phyloP scores from a whole-genome alignment of 1,140 invertebrate species.

The Micrasema minimum region DNA sequence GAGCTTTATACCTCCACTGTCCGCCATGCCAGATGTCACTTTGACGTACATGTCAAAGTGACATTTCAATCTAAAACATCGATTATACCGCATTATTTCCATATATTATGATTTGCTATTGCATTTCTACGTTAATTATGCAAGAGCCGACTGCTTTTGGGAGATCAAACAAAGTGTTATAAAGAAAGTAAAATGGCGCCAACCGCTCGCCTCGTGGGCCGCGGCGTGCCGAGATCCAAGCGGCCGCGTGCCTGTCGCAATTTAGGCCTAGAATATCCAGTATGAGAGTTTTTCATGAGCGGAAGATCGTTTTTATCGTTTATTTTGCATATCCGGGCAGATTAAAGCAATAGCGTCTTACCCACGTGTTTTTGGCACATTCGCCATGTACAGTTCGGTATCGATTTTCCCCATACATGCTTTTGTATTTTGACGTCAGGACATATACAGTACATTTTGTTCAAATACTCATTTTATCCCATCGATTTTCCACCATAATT shows the following conservation, averaged over 20 bases:
- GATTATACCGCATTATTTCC: neutral
- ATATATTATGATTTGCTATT: neutral
- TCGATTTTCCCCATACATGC: constrained; percentile 40
- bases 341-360: neutral
- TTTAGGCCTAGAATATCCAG: constrained; percentile 11
- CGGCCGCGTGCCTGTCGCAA: constrained; percentile 36
- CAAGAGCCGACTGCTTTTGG: constrained; percentile 54
- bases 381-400: constrained; percentile 22
- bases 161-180: constrained; percentile 8
- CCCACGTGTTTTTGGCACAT: constrained; percentile 37
- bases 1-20: constrained; percentile 25
- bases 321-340: neutral
- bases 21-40: constrained; percentile 52
- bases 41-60: constrained; percentile 54
- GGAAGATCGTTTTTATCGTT: constrained; percentile 13
- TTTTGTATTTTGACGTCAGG: neutral
- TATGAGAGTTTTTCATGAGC: too few species aligned
- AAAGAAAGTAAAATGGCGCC: constrained; percentile 67
- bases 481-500: neutral
- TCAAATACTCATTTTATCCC: neutral
- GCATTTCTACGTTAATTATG: neutral
- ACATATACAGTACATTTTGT: too few species aligned
- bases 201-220: constrained; percentile 55
- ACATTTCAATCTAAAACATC: constrained; percentile 45
- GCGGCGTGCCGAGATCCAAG: constrained; percentile 33